Percentiles rank a stretch among this genome's conserved stretches.
phyloP scores from a whole-genome alignment of 2,113 vertebrate genomes.

The Eolophus roseicapilla region DNA sequence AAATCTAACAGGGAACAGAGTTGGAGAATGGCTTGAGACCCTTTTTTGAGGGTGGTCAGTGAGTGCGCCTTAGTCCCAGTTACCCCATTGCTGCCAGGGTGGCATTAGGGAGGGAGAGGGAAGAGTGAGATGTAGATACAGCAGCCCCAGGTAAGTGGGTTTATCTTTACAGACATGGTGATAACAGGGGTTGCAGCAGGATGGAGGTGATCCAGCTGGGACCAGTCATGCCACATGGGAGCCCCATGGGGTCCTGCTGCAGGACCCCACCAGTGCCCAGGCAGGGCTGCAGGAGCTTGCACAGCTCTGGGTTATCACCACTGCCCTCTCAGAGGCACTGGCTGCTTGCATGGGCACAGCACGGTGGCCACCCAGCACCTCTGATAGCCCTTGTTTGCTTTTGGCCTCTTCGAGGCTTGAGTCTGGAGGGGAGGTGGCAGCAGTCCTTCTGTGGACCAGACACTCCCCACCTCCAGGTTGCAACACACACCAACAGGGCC shows the following conservation, averaged over 20 bases:
- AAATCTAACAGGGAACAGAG: not conserved
- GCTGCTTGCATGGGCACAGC: not conserved
- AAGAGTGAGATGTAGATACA: not conserved
- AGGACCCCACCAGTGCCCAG: rapidly evolving
- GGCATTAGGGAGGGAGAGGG: not conserved
- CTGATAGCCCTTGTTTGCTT: not conserved
- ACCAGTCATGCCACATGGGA: not conserved
- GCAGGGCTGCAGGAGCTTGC: not conserved
- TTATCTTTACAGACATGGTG: not conserved
- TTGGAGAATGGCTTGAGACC: not conserved
- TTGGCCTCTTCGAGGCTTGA: not conserved
- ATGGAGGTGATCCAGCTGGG: not conserved
- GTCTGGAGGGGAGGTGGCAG: not conserved
- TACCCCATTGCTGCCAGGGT: not conserved
- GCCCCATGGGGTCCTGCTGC: rapidly evolving
- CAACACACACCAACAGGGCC: not conserved
- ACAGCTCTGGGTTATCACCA: not conserved
- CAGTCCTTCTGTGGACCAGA: not conserved
- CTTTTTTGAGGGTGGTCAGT: not conserved
- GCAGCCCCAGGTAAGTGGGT: not conserved
- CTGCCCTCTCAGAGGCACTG: not conserved
- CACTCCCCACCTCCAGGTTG: not conserved
- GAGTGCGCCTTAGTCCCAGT: not conserved
- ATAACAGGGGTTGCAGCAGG: not conserved
- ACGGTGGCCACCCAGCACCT: rapidly evolving